These are phyloP conservation scores for Pipra filicauda DNA, from an alignment of 2,113 vertebrate genomes.

Conservation along the genomic window DNA sequence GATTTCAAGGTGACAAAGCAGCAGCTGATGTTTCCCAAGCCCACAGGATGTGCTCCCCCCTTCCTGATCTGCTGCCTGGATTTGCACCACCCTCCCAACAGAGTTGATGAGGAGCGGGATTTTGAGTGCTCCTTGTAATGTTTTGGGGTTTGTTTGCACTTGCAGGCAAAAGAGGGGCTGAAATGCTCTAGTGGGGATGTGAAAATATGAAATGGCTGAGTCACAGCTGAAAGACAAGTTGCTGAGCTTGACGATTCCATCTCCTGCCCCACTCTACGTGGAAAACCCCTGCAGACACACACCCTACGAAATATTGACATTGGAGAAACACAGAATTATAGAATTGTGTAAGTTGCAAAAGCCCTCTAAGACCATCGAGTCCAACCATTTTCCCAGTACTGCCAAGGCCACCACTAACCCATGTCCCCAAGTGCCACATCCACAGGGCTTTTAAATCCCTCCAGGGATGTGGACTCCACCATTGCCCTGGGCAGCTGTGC, in stretches of 20 bases:
- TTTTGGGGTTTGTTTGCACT: background rate
- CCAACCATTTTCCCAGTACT: rapidly evolving
- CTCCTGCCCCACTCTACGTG: background rate
- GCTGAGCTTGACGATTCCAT: background rate
- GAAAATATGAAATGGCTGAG: background rate
- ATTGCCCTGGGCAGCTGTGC: rapidly evolving
- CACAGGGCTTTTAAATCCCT: rapidly evolving
- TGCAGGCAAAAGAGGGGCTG: background rate
- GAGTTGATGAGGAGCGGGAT: background rate
- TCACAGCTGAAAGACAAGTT: background rate
- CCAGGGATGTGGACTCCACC: rapidly evolving
- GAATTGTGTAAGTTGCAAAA: background rate
- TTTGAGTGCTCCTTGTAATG: background rate
- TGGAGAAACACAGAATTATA: background rate
- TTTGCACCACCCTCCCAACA: background rate
- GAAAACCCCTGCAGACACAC: background rate
- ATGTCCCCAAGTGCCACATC: rapidly evolving
- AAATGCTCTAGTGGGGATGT: background rate
- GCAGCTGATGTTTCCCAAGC: background rate
- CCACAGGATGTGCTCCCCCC: rapidly evolving
- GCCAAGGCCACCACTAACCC: background rate
- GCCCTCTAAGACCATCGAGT: rapidly evolving
- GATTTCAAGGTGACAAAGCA: constrained; percentile 40
- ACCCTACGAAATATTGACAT: rapidly evolving
- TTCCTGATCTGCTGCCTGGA: background rate